A percentile compares a stretch with the other conserved stretches of the same genome.
These are phyloP conservation scores for Corythornis leucogaster DNA, from an alignment of 2,797 vertebrate genomes.

Conservation along the genomic window DNA sequence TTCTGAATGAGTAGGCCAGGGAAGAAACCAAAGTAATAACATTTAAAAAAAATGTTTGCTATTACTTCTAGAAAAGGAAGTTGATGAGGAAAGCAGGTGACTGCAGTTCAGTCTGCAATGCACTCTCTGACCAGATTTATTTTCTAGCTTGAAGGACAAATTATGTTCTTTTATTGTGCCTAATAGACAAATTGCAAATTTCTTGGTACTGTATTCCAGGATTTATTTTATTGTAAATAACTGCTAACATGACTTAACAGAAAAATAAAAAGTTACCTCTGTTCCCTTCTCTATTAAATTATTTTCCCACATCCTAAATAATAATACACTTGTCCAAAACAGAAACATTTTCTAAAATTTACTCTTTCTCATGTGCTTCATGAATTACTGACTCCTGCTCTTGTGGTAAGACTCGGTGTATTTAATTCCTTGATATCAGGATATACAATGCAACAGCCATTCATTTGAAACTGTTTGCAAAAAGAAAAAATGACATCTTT, in stretches of 20 bases:
- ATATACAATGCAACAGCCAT: neutral
- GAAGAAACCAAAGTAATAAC: neutral
- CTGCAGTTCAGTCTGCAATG: neutral
- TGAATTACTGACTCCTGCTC: neutral
- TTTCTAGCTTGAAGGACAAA: constrained; percentile 11
- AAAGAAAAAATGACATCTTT: neutral
- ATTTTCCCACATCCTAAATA: neutral
- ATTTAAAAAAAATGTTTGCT: neutral
- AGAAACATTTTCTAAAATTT: neutral
- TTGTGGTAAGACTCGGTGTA: neutral
- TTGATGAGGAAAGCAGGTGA: neutral
- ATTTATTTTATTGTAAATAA: constrained; percentile 25
- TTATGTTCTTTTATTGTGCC: neutral
- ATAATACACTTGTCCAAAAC: neutral
- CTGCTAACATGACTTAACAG: neutral
- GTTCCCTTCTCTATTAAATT: neutral
- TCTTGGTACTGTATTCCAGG: neutral
- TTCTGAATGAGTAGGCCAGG: neutral
- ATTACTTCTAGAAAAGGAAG: neutral
- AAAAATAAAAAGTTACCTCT: neutral
- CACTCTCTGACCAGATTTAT: neutral
- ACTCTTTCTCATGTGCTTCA: neutral
- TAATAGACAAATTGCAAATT: neutral
- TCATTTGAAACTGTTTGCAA: neutral
- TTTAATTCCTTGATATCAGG: neutral